Evolutionary conservation across 1,140 invertebrate species (phyloP), one percentile per base, ranked within the genome.

Genomic region (Panulirus ornatus): DNA sequence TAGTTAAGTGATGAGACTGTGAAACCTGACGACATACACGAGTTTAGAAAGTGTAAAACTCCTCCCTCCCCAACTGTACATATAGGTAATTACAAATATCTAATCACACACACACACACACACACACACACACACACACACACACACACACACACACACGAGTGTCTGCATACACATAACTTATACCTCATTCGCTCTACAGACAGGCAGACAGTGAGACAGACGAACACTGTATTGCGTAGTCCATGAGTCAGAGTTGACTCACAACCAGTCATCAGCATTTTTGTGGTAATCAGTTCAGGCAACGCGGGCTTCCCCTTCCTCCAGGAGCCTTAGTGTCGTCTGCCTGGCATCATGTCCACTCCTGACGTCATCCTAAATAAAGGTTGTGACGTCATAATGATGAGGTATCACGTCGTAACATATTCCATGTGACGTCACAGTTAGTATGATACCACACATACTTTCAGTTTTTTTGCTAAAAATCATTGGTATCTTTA

Each of bases 221-320:
- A 58, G 0, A 58, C 19, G 54, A 58, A 58, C 2, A 58, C 14
- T 3, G 19, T 22, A 58, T 51, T 54, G 78, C 58, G 58, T 81
- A 81, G 34, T 6, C 51, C 27, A 47, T 81, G 78, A 81, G 30
- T 81, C 78, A 81, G 27, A 58, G 51, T 58, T 81, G 78, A 81
- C n/a, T 81, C 78, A 81, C 58, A 47, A 22, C n/a, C 2, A 19
- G 27, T 47, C 78, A 81, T 81, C 51, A 81, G 58, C 78, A 81
- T 81, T 81, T 47, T 42, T 81, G 78, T 36, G 78, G 78, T 81
- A 16, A 42, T 58, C 47, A 81, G 58, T 81, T 81, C 78, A 81
- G n/a, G 47, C 19, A 58, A 30, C 38, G n/a, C 47, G 51, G 51
- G 36, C 30, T 38, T 58, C 58, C 78, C 78, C 51, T 81, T 81